Percentiles rank a stretch among this genome's conserved stretches.
Conservation (phyloP, 2,113 vertebrate genomes). For the Anoplopoma fimbria region DNA sequence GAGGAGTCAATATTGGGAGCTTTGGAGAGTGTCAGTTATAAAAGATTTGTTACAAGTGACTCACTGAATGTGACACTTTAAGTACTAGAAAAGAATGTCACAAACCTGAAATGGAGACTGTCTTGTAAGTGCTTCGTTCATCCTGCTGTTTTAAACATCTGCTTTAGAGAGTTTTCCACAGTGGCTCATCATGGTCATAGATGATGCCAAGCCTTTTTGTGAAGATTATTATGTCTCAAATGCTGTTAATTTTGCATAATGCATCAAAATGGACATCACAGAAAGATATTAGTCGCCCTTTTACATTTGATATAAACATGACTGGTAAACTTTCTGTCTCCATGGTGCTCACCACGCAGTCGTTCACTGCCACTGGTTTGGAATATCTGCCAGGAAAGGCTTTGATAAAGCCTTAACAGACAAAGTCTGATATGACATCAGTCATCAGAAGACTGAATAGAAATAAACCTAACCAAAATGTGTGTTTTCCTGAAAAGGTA, state of each 20-base stretch:
- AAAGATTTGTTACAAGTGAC: conserved; percentile 40
- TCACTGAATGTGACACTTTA: conserved; percentile 38
- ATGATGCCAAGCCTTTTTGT: conserved; percentile 44
- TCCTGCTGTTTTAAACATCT: conserved; percentile 40
- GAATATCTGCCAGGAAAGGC: conserved; percentile 43
- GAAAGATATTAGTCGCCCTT: conserved; percentile 1
- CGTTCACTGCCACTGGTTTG: conserved; percentile 44
- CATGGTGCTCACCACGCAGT: conserved; percentile 35
- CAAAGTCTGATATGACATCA: conserved; percentile 35
- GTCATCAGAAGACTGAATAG: conserved; percentile 43
- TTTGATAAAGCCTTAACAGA: conserved; percentile 42
- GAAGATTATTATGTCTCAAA: conserved; percentile 27
- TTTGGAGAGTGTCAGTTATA: conserved; percentile 45
- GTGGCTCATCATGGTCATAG: conserved; percentile 15
- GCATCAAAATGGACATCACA: conserved; percentile 1
- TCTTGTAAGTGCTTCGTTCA: conserved; percentile 47
- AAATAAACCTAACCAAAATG: conserved; percentile 52
- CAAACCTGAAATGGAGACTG: conserved; percentile 48
- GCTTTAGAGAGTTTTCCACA: conserved; percentile 40
- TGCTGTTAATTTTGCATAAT: neutral
- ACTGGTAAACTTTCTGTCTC: conserved; percentile 13
- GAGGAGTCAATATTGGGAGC: conserved; percentile 35
- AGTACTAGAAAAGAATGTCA: conserved; percentile 19
- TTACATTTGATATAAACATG: conserved; percentile 12
- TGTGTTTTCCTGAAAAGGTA: conserved; percentile 65